Evolutionary conservation across 2,113 vertebrate genomes (phyloP).

Genomic region (Edolisoma coerulescens): DNA sequence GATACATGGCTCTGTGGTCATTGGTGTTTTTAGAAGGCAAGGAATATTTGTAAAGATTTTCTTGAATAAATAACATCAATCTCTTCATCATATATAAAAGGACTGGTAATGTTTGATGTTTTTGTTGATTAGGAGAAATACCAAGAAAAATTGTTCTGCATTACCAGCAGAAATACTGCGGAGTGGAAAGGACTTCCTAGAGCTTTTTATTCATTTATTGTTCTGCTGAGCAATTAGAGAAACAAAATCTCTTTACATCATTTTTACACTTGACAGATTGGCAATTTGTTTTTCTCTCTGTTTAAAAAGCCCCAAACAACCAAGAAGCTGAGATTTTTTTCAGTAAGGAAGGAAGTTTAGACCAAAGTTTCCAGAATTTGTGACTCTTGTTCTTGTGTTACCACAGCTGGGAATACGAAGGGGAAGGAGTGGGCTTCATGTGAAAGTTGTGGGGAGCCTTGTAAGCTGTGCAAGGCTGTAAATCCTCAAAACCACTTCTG

Average conservation of each 20-base stretch:
- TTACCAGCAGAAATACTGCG: background rate
- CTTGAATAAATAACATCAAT: background rate
- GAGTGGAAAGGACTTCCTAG: background rate
- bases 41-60: background rate
- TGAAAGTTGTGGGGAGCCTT: background rate
- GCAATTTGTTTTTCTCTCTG: background rate
- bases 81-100: background rate
- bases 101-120: background rate
- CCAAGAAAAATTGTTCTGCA: background rate
- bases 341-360: background rate
- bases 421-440: background rate
- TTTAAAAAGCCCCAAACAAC: background rate
- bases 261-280: background rate
- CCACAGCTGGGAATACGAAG: rapidly evolving
- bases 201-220: background rate
- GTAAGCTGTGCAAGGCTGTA: background rate
- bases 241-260: background rate
- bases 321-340: background rate
- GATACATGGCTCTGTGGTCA: rapidly evolving
- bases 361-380: background rate
- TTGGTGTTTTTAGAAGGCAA: background rate
- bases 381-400: background rate
- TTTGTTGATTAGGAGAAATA: background rate
- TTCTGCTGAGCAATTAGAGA: background rate
- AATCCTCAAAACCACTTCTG: background rate